Evolutionary conservation across 1,140 invertebrate species (phyloP).

Genomic region (Uloborus diversus): DNA sequence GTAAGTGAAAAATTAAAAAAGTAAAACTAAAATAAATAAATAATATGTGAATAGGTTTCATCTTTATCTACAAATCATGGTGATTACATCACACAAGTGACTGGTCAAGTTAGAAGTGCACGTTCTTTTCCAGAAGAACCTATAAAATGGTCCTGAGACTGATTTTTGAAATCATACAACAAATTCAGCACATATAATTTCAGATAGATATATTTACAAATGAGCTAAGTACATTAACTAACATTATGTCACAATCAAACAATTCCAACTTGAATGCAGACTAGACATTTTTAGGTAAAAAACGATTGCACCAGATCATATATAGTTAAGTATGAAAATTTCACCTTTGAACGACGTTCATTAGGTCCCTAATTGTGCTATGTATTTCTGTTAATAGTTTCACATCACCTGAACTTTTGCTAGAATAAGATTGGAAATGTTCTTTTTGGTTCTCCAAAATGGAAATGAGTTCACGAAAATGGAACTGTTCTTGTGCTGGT

Average conservation of each 20-base stretch:
- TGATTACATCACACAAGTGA: constrained; percentile 54
- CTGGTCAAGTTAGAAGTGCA: constrained; percentile 51
- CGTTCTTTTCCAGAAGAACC: constrained; percentile 53
- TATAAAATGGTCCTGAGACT: constrained; percentile 55
- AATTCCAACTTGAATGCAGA: constrained; percentile 38
- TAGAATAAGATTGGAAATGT: constrained; percentile 75
- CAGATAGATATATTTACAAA: constrained; percentile 55
- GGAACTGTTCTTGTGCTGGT: constrained; percentile 86
- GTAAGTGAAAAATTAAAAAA: background rate
- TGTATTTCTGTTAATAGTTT: constrained; percentile 77
- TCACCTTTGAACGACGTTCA: constrained; percentile 80
- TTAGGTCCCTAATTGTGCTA: constrained; percentile 81
- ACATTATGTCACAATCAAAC: constrained; percentile 37
- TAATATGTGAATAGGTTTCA: constrained; percentile 40
- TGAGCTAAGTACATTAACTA: constrained; percentile 52
- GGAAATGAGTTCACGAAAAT: constrained; percentile 84
- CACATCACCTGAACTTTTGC: constrained; percentile 66
- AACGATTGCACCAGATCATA: constrained; percentile 50
- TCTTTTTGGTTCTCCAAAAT: constrained; percentile 81
- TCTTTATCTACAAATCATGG: constrained; percentile 53
- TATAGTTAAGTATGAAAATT: constrained; percentile 26
- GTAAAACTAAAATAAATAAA: background rate
- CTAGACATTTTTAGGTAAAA: constrained; percentile 53
- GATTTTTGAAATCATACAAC: constrained; percentile 54
- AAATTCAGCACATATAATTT: constrained; percentile 36